Base-by-base conservation (phyloP, 1,140 invertebrate species). In the Pissodes strobi region DNA sequence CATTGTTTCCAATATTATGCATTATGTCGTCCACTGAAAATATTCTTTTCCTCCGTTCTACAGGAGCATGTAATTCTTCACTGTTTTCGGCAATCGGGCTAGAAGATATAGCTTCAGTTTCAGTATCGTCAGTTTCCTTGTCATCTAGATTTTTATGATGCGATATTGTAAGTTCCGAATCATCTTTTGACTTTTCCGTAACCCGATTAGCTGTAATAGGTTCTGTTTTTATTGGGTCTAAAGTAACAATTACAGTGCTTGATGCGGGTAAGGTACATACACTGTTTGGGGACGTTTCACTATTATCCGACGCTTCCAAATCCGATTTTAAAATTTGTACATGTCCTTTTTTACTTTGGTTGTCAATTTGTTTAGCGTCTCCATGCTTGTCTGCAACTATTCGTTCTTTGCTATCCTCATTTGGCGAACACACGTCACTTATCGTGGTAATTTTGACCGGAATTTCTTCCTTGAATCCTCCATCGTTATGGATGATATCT, bases 21-120 rank as follows among this genome's bases (percentile, higher is more conserved):
- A 73, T 73, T n/a, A 73, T 73, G 46, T 73, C 72, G 39, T 73
- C 72, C n/a, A 73, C 70, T 23, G 72, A 73, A 49, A 73, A 73
- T 12, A 73, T 72, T 25, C 72, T 27, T 48, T 67, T 69, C 15
- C 63, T 23, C 15, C 19, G 23, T n/a, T 43, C 48, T 15, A 30
- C 12, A 6, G 45, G 58, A 39, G 17, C 2, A 1, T 18, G 8
- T 0, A 8, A n/a, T n/a, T 21, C 25, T 15, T 49, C 45, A 2
- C 8, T 22, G 4, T 22, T 10, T 17, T 25, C 25, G 30, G 12
- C 25, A 12, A n/a, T 9, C 6, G 5, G 19, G 2, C n/a, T n/a
- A n/a, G n/a, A n/a, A n/a, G 22, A 15, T 38, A 13, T 27, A 39
- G 30, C 21, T 39, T 39, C 8, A 17, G 12, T 22, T 9, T 39